Base-by-base conservation (phyloP, 2,797 vertebrate genomes). In the Lithobates sylvaticus region DNA sequence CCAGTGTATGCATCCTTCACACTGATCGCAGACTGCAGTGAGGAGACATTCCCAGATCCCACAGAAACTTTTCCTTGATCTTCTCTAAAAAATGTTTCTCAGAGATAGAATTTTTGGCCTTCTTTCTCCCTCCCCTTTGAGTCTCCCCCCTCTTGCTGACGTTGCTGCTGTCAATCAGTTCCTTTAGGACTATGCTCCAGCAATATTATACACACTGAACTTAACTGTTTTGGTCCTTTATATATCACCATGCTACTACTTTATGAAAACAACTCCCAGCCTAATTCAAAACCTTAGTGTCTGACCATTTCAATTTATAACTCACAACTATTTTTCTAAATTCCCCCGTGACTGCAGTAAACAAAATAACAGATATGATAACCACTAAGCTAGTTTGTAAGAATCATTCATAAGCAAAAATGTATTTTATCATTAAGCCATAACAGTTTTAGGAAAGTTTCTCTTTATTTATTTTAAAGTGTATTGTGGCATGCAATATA, bases 131-230 rank as follows among this genome's bases (percentile, higher is more conserved):
- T 91, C 90, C 89, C 90, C 90, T 91, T 89, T 91, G 91, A 89
- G 90, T 91, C 88, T 90, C 83, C 84, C 85, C 90, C 90, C 90
- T 89, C 90, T 90, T 89, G 92, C 94, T 96, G 96, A 96, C 95
- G 96, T 96, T 92, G 94, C 92, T 87, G 90, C 93, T 93, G 92
- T 95, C 93, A 94, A 94, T 94, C 94, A 94, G 91, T 84, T 75
- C 89, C 70, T 58, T 74, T 70, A 71, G 65, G 78, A 88, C 86
- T 89, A 47, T 86, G 85, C 86, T 90, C 89, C 85, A 88, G 88
- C 88, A 89, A 90, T 89, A 90, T 93, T 58, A 80, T 58, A 36
- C 58, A 42, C 86, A 69, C 70, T 84, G 79, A 83, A 79, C 64
- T 80, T 84, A 87, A 87, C 86, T 84, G 67, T 87, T 87, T 83